Evolutionary conservation across 2,888 invertebrate species (phyloP), one percentile per base, ranked within the genome.

Genomic region (Dynastes tityus): DNA sequence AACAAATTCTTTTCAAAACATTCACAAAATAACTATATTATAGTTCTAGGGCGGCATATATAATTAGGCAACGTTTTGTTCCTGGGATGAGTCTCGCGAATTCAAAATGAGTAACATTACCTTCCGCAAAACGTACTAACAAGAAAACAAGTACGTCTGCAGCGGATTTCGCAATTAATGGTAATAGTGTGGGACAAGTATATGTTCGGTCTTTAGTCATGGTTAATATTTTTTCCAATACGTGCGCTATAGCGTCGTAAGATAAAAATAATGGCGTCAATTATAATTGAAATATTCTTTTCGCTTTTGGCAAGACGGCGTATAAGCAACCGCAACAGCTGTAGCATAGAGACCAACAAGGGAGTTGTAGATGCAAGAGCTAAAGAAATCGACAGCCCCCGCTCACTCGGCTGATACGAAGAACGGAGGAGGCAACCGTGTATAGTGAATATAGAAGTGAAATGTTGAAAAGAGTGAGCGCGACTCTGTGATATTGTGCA

Each of bases 251-350:
- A 32, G 40, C 49, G 55, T 27, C 37, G 45, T 49, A 49, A 16
- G 45, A 61, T 61, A 61, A 49, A 74, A 74, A 61, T 61, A 63
- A 74, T 61, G 76, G 64, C 78, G 78, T 76, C 79, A 79, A 79
- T 79, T 79, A 79, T 79, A 79, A 79, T 79, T 79, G 79, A 79
- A 79, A 79, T 79, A 79, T 79, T 74, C 70, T 65, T 79, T 75
- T 79, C 22, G 79, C 79, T 79, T 77, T 79, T 79, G 79, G 79
- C 79, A 76, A 77, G 71, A 74, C 65, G 51, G 68, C 51, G 51
- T 51, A 68, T 40, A 16, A 68, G 51, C 68, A 29, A 65, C 65
- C 65, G 65, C 65, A 45, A 68, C 68, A 32, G 63, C 63, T 27
- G 29, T 58, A 58, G 63, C 53, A 32, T 40, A 74, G 64, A 64